A percentile compares a stretch with the other conserved stretches of the same genome.
These are phyloP conservation scores for Lucilia sericata DNA, from an alignment of 1,140 invertebrate species.

Conservation along the genomic window DNA sequence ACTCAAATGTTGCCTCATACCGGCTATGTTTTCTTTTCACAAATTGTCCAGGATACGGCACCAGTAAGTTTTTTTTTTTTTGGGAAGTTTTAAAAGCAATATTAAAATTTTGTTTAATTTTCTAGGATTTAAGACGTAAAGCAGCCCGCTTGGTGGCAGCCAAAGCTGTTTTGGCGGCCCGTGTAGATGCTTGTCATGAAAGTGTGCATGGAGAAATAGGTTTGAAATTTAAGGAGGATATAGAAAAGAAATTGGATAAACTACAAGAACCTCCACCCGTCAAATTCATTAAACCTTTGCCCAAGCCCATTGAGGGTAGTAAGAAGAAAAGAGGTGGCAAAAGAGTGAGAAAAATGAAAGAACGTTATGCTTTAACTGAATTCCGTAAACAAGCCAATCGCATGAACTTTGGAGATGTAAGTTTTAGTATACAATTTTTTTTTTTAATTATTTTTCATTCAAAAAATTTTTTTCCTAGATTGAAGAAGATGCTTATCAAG, in stretches of 20 bases:
- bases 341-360: constrained; percentile 98
- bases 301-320: constrained; percentile 96
- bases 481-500: constrained; percentile 99
- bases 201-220: constrained; percentile 89
- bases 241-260: constrained; percentile 98
- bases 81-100: background rate
- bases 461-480: constrained; percentile 77
- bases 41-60: constrained; percentile 94
- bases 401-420: constrained; percentile 97
- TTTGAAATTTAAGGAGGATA: constrained; percentile 85
- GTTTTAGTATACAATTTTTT: constrained; percentile 62
- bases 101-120: constrained; percentile 39
- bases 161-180: constrained; percentile 93
- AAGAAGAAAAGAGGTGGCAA: constrained; percentile 97
- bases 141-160: constrained; percentile 92
- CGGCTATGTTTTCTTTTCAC: constrained; percentile 96
- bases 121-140: constrained; percentile 91
- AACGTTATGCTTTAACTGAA: constrained; percentile 97
- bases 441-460: background rate
- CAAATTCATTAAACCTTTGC: constrained; percentile 93
- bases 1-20: constrained; percentile 92
- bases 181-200: constrained; percentile 95
- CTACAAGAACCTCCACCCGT: constrained; percentile 98
- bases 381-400: constrained; percentile 97
- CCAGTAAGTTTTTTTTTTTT: constrained; percentile 74